Evolutionary conservation across 1,140 invertebrate genomes (phyloP), one percentile per base, ranked within the genome.

Genomic region (Drosophila watanabei): DNA sequence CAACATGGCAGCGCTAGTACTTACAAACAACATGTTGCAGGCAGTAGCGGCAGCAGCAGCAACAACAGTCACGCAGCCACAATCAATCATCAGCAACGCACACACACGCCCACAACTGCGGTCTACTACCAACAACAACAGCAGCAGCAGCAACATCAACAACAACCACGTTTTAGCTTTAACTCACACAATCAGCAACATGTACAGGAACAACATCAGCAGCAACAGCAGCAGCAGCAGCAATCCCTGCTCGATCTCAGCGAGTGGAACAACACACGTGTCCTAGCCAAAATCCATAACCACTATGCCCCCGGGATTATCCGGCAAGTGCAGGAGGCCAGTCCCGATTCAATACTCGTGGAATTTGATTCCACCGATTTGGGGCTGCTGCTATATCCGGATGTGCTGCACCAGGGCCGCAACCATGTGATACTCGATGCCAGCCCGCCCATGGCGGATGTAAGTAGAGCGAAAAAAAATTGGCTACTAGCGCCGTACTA

Each of bases 381-480:
- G 69, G 81, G 86, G 16, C 94, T 94, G 24, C 93, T 94, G 61
- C 93, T 94, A 43, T 96, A 96, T 86, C 94, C 93, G 92, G 96
- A 97, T 93, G 95, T 97, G 65, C 95, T 98, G 82, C 96, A 96
- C 84, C 94, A 94, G 76, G 96, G 96, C 79, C 97, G 97, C 92
- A 97, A 95, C 93, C 97, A 98, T 93, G 96, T 99, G 80, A 98
- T 99, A 81, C 96, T 97, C 93, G 98, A 99, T 94, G 97, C 98
- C 76, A 97, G 97, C 93, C 98, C 98, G 37, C 96, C 97, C 79
- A 95, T 96, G 61, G 96, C 91, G 24, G 92, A 93, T 86, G 92
- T 93, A 83, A 83, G 85, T 84, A 43, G 6, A 30, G 20, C 14
- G 2, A 18, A 18, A 39, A 18, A 39, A 33, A 14, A 10, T 13